These are phyloP conservation scores for Sericinus montela DNA, from an alignment of 2,888 invertebrate genomes.

Conservation along the genomic window DNA sequence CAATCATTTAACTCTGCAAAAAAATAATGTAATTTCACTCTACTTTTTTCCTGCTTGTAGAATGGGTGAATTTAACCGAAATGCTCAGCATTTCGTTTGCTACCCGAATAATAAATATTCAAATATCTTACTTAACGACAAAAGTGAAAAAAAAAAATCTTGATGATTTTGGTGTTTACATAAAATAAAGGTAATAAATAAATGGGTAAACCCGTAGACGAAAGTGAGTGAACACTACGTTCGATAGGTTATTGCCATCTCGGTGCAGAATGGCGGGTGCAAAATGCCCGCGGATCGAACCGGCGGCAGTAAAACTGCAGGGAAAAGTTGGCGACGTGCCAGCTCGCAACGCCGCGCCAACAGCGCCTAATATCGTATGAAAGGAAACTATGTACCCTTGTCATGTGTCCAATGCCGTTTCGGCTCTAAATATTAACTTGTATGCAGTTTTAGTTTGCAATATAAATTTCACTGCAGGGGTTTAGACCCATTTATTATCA, in stretches of 20 bases:
- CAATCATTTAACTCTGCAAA: too few species aligned
- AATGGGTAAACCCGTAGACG: neutral
- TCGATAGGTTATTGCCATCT: conserved; percentile 65
- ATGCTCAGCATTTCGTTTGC: too few species aligned
- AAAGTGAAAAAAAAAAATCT: too few species aligned
- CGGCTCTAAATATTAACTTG: neutral
- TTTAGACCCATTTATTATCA: too few species aligned
- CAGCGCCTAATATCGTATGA: conserved; percentile 50
- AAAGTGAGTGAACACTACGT: conserved; percentile 41
- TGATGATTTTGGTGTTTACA: too few species aligned
- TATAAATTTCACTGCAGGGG: neutral
- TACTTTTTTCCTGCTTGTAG: too few species aligned
- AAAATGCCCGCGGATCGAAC: conserved; percentile 55
- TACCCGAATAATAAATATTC: too few species aligned
- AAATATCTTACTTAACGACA: too few species aligned
- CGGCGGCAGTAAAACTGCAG: conserved; percentile 57
- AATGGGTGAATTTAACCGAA: too few species aligned
- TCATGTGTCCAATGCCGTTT: conserved; percentile 31
- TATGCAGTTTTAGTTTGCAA: neutral
- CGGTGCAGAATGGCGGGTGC: conserved; percentile 57
- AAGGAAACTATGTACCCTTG: conserved; percentile 57
- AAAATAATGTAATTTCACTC: too few species aligned
- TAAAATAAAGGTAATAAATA: too few species aligned
- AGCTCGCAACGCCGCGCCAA: conserved; percentile 36
- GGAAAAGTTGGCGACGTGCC: conserved; percentile 64